Evolutionary conservation across 2,113 vertebrate species (phyloP).

Genomic region (Sturnus vulgaris): DNA sequence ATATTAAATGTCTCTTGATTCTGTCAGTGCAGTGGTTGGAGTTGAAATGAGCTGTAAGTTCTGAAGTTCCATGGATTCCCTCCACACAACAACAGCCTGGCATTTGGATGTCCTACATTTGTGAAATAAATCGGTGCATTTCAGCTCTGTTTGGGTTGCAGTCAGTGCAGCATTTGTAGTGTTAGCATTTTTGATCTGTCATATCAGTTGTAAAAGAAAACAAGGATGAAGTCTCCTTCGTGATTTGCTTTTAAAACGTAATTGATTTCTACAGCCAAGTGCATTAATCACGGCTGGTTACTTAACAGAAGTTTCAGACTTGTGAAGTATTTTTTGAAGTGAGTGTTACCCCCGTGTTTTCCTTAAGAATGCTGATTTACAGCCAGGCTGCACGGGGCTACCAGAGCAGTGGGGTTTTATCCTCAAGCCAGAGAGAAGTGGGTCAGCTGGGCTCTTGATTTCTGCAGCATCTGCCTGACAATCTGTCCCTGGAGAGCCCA

Average conservation of each 20-base stretch:
- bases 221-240: conserved; percentile 24
- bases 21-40: neutral
- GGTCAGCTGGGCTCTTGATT: conserved; percentile 1
- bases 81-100: neutral
- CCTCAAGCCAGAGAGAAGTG: conserved; percentile 6
- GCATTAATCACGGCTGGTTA: neutral
- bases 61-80: neutral
- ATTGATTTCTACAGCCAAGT: conserved; percentile 28
- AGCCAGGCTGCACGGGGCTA: neutral
- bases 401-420: neutral
- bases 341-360: neutral
- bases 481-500: neutral
- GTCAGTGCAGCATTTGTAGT: neutral
- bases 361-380: neutral
- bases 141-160: neutral
- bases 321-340: conserved; percentile 1
- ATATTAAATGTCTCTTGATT: neutral
- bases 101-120: neutral
- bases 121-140: neutral
- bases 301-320: neutral
- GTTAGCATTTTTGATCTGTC: neutral
- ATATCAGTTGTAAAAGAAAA: neutral
- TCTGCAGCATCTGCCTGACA: neutral
- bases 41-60: neutral
- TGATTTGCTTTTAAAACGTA: neutral